A percentile compares a stretch with the other conserved stretches of the same genome.
phyloP scores from a whole-genome alignment of 2,888 invertebrate genomes.

The Clanis bilineata region DNA sequence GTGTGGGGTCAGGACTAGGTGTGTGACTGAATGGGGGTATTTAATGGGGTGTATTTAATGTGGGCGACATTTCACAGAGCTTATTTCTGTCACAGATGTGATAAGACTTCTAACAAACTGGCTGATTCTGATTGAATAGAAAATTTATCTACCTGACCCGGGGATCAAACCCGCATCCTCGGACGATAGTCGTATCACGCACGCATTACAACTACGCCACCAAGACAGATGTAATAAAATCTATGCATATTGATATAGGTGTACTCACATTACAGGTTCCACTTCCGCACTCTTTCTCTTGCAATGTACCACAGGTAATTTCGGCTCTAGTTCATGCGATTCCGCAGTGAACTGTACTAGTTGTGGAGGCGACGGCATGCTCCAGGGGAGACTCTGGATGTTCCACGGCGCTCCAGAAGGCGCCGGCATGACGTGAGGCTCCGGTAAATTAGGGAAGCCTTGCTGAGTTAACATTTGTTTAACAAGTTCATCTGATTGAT shows the following conservation, averaged over 20 bases:
- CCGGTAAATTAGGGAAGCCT: constrained; percentile 45
- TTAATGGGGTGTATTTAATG: too few relatives aligned
- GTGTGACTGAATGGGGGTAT: too few relatives aligned
- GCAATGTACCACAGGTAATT: constrained; percentile 55
- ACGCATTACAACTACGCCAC: too few relatives aligned
- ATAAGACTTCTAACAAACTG: too few relatives aligned
- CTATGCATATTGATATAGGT: not conserved
- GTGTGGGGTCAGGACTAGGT: too few relatives aligned
- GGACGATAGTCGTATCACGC: too few relatives aligned
- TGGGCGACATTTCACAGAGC: too few relatives aligned
- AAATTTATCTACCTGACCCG: too few relatives aligned
- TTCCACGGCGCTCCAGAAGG: constrained; percentile 78
- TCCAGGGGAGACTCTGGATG: constrained; percentile 79
- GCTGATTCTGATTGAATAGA: too few relatives aligned
- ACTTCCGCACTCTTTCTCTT: constrained; percentile 73
- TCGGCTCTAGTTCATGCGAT: constrained; percentile 45
- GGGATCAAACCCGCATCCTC: too few relatives aligned
- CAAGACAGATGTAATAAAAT: too few relatives aligned
- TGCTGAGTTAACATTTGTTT: constrained; percentile 71
- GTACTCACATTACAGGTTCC: constrained; percentile 77
- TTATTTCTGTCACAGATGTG: too few relatives aligned
- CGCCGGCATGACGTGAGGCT: constrained; percentile 62
- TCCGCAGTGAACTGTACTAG: constrained; percentile 75
- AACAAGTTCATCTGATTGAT: constrained; percentile 62
- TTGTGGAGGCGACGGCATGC: constrained; percentile 64